Base-by-base conservation (phyloP, 2,888 invertebrate species). In the Cinara cedri region DNA sequence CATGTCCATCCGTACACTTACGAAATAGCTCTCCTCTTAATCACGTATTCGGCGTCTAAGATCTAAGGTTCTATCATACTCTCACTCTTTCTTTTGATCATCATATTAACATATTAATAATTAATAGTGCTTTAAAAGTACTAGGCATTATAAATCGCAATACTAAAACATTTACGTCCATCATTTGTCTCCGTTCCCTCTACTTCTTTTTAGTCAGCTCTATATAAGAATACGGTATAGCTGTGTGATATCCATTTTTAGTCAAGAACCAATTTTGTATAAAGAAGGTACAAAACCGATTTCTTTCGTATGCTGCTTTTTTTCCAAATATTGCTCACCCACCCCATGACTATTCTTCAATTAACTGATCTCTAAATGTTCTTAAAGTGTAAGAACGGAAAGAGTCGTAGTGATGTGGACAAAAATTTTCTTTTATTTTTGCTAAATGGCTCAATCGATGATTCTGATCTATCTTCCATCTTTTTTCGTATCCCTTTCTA, bases 41-140 rank as follows among this genome's bases (percentile, higher is more conserved):
- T 44, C 44, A 11, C 14, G 63, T 63, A n/a, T n/a, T 10, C 3
- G 19, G 10, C 19, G 63, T 44, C 3, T 10, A 44, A 42, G 19
- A 63, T 19, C 11, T 44, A 19, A 44, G 65, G 44, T 65, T 65
- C 44, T 65, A 44, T 21, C 65, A 19, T 44, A 44, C 21, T 44
- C 44, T 19, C 26, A 44, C 6, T 65, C 65, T 65, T 21, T 44
- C 44, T 46, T 65, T 13, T n/a, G 44, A 65, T 24, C 19, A 65
- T 19, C 19, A 21, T 19, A 44, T 26, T 26, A 34, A 34, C 6
- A 34, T 8, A 26, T 19, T 19, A 1, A 13, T 44, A n/a, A 3
- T 44, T 44, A 9, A 44, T 0, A n/a, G n/a, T n/a, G n/a, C 44
- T 46, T 3, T 65, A 44, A 65, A 44, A 65, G 65, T 65, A 24